Evolutionary conservation across 2,113 vertebrate genomes (phyloP).

Genomic region (Caretta caretta): DNA sequence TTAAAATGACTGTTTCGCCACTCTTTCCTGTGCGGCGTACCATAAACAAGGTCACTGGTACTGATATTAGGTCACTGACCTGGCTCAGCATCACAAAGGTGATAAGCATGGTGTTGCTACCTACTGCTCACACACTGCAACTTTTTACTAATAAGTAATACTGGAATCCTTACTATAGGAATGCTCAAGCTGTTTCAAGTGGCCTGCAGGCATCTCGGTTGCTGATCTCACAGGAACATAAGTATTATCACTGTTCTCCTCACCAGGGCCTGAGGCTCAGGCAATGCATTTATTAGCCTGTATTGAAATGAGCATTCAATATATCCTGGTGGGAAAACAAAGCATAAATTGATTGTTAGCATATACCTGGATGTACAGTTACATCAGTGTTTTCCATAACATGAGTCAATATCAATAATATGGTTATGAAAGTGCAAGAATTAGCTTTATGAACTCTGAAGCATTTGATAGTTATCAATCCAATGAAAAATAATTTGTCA

Average conservation of each 20-base stretch:
- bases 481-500: too few relatives aligned
- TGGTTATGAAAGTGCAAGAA: not conserved
- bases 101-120: not conserved
- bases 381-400: not conserved
- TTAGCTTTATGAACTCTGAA: not conserved
- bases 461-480: not conserved
- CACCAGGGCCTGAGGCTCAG: not conserved
- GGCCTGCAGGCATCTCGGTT: not conserved
- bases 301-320: not conserved
- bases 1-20: not conserved
- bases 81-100: not conserved
- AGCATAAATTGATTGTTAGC: not conserved
- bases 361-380: not conserved
- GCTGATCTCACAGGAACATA: not conserved
- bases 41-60: not conserved
- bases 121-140: fast-evolving
- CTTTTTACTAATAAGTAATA: fast-evolving
- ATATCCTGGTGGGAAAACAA: not conserved
- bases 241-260: not conserved
- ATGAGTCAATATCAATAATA: not conserved
- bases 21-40: not conserved
- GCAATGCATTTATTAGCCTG: not conserved
- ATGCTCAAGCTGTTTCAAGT: not conserved
- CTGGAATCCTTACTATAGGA: not conserved
- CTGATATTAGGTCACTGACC: not conserved